These are phyloP conservation scores for Verasper variegatus DNA, from an alignment of 2,113 vertebrate species.

Conservation along the genomic window DNA sequence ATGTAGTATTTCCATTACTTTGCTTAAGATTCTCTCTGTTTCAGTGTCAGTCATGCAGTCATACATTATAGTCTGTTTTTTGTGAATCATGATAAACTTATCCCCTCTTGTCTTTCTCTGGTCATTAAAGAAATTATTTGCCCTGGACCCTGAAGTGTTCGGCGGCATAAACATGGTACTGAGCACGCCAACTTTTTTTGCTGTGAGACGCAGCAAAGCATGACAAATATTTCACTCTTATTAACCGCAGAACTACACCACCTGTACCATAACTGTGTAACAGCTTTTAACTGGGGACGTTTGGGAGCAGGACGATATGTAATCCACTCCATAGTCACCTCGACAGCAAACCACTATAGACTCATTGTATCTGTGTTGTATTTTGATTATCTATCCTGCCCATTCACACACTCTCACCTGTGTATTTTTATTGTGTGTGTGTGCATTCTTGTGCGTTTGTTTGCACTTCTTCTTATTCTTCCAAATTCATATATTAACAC, in stretches of 20 bases:
- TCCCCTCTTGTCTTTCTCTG: slow-evolving; percentile 73
- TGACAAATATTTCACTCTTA: slow-evolving; percentile 69
- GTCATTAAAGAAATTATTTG: slow-evolving; percentile 82
- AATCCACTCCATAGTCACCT: slow-evolving; percentile 45
- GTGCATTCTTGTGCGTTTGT: neutral
- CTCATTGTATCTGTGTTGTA: slow-evolving; percentile 30
- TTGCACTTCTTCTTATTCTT: slow-evolving; percentile 7
- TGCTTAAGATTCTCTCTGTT: neutral
- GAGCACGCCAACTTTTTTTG: slow-evolving; percentile 65
- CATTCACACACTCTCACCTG: slow-evolving; percentile 37
- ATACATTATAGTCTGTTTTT: slow-evolving; percentile 38
- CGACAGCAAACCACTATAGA: slow-evolving; percentile 40
- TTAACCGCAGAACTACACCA: slow-evolving; percentile 65
- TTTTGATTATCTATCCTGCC: slow-evolving; percentile 29
- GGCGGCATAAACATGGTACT: slow-evolving; percentile 81
- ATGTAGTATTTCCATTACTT: neutral
- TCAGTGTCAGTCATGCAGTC: slow-evolving; percentile 15
- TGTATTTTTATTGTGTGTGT: slow-evolving; percentile 22
- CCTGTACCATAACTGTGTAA: slow-evolving; percentile 45
- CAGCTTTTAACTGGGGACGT: slow-evolving; percentile 54
- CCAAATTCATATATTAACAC: slow-evolving; percentile 62
- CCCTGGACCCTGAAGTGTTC: slow-evolving; percentile 81
- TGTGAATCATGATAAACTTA: slow-evolving; percentile 61
- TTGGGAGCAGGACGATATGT: slow-evolving; percentile 42
- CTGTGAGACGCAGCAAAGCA: slow-evolving; percentile 73